phyloP scores from a whole-genome alignment of 2,888 invertebrate genomes.

The Zaprionus bogoriensis region DNA sequence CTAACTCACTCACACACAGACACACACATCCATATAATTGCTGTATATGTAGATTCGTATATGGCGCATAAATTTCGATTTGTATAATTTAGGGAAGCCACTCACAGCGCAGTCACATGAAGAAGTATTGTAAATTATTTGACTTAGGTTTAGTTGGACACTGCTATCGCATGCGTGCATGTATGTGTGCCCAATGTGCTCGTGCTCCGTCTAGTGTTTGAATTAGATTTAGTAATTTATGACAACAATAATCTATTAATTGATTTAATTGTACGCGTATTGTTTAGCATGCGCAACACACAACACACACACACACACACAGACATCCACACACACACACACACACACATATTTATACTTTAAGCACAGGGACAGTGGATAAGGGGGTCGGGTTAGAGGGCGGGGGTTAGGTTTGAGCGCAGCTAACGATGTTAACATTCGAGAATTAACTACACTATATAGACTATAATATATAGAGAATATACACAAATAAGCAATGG shows the following conservation, averaged over 20 bases:
- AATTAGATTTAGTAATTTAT: slow-evolving; percentile 74
- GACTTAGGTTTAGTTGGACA: slow-evolving; percentile 57
- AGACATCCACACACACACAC: neutral
- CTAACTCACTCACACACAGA: slow-evolving; percentile 17
- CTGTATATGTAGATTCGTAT: slow-evolving; percentile 17
- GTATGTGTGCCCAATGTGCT: slow-evolving; percentile 18
- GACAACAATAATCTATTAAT: slow-evolving; percentile 71
- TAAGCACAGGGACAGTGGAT: neutral
- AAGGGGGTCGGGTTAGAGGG: neutral
- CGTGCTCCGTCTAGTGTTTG: slow-evolving; percentile 54
- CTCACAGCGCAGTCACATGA: slow-evolving; percentile 66
- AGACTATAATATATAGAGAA: slow-evolving; percentile 21
- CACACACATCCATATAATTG: slow-evolving; percentile 7
- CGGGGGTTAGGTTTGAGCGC: slow-evolving; percentile 5
- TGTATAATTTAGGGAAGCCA: slow-evolving; percentile 42
- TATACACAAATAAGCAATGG: slow-evolving; percentile 38
- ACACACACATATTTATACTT: slow-evolving; percentile 3
- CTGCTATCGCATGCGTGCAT: slow-evolving; percentile 39
- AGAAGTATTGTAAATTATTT: slow-evolving; percentile 77
- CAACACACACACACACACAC: neutral
- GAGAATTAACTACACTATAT: slow-evolving; percentile 30
- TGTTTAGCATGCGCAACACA: slow-evolving; percentile 17
- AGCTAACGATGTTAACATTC: slow-evolving; percentile 37
- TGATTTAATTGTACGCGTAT: slow-evolving; percentile 55
- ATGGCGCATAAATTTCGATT: slow-evolving; percentile 7